phyloP scores from a whole-genome alignment of 2,797 vertebrate genomes.

The Ctenochaetus hawaiiensis region DNA sequence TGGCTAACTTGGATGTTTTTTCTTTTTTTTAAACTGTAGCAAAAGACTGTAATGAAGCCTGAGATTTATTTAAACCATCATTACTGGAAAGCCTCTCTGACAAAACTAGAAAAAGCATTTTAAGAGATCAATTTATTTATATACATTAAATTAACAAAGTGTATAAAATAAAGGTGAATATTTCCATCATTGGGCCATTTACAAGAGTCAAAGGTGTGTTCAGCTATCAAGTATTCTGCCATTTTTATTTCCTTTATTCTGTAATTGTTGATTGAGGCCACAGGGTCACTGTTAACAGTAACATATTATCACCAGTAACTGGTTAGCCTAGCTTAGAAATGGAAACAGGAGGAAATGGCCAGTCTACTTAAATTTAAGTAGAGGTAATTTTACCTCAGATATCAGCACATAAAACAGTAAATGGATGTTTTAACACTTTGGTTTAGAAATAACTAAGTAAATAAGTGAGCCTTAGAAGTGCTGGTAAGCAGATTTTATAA shows the following conservation, averaged over 20 bases:
- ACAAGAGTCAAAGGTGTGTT: neutral
- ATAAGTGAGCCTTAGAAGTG: neutral
- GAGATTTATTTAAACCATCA: constrained; percentile 3
- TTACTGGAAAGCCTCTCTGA: constrained; percentile 3
- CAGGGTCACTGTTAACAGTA: too few species aligned
- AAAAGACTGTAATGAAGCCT: neutral
- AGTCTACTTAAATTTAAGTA: too few species aligned
- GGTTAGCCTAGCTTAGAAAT: too few species aligned
- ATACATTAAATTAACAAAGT: neutral
- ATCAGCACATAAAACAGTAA: neutral
- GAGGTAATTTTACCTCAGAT: neutral
- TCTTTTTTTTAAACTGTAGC: neutral
- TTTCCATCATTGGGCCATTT: neutral
- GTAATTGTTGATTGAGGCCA: too few species aligned
- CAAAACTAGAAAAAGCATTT: neutral
- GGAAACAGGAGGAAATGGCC: neutral
- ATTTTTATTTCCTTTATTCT: too few species aligned
- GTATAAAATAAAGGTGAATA: neutral
- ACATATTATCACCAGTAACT: too few species aligned
- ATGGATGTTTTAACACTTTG: neutral
- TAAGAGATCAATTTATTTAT: neutral
- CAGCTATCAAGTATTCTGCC: neutral
- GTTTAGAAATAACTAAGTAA: neutral
- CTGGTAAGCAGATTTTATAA: neutral
- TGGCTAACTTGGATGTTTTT: constrained; percentile 2